Evolutionary conservation across 1,140 invertebrate genomes (phyloP).

Genomic region (Amphibalanus amphitrite): DNA sequence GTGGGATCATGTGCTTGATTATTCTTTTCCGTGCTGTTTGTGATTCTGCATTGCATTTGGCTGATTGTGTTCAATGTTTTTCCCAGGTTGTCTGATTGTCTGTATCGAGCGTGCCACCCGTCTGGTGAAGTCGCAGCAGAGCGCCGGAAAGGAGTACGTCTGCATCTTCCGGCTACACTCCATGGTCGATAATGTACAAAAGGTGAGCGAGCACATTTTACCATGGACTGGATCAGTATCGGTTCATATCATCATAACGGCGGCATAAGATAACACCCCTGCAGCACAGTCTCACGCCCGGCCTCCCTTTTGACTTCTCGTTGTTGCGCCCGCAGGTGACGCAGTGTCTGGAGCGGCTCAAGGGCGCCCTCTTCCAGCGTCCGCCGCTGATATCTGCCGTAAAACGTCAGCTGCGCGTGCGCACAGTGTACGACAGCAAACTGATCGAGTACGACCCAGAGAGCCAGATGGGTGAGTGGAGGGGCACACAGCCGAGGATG

Average conservation of each 20-base stretch:
- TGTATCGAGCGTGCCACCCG: slow-evolving; percentile 93
- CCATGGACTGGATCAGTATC: no score
- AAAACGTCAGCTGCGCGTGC: slow-evolving; percentile 87
- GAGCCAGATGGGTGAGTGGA: slow-evolving; percentile 57
- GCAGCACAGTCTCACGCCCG: no score
- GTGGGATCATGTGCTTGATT: no score
- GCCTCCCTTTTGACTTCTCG: no score
- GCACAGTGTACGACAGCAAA: slow-evolving; percentile 91
- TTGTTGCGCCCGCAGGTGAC: slow-evolving; percentile 32
- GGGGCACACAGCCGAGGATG: no score
- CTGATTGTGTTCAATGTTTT: no score
- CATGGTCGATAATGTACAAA: slow-evolving; percentile 49
- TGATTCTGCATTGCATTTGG: no score
- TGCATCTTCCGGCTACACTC: slow-evolving; percentile 90
- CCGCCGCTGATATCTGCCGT: slow-evolving; percentile 98
- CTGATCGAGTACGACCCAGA: slow-evolving; percentile 80
- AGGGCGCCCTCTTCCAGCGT: slow-evolving; percentile 92
- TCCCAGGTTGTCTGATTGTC: slow-evolving; percentile 80
- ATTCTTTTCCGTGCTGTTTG: no score
- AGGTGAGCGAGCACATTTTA: background rate
- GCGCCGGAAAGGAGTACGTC: slow-evolving; percentile 97
- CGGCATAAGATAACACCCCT: no score
- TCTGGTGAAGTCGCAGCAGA: slow-evolving; percentile 94
- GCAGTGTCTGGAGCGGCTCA: slow-evolving; percentile 54
- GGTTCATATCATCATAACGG: no score